Conservation (phyloP, 2,797 vertebrate species). For the Spinus pinus region DNA sequence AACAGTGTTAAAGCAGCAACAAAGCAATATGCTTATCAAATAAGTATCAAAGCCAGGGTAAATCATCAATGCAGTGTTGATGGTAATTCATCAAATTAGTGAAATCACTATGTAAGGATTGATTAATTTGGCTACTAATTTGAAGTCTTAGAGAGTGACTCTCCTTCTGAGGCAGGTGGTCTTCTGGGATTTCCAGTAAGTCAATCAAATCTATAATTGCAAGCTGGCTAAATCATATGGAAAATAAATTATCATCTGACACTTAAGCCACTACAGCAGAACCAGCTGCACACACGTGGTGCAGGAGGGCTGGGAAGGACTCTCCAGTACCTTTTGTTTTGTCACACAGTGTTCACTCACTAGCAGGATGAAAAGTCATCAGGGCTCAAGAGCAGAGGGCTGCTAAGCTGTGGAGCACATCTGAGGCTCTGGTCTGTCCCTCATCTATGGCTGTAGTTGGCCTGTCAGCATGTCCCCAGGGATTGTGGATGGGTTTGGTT, state of each 20-base stretch:
- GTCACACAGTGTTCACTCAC: not conserved
- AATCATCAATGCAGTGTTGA: not conserved
- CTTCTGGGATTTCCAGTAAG: slow-evolving; percentile 3
- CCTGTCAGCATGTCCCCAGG: rapidly evolving
- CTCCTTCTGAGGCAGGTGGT: not conserved
- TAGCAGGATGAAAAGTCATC: not conserved
- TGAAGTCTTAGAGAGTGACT: not conserved
- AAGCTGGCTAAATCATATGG: not conserved
- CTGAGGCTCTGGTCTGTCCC: not conserved
- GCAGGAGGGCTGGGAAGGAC: not conserved
- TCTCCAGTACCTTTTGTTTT: not conserved
- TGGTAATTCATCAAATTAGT: slow-evolving; percentile 14
- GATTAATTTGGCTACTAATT: slow-evolving; percentile 47
- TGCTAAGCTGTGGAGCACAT: not conserved
- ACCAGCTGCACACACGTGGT: not conserved
- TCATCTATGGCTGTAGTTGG: rapidly evolving
- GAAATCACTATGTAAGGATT: slow-evolving; percentile 3
- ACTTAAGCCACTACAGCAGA: not conserved
- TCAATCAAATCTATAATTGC: slow-evolving; percentile 6
- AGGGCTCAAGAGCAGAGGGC: not conserved
- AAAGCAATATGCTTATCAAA: not conserved
- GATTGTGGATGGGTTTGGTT: not conserved
- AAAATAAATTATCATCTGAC: not conserved
- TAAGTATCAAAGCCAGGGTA: not conserved
- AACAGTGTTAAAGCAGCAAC: not conserved